Percentiles rank a stretch among this genome's conserved stretches.
Evolutionary conservation across 1,140 invertebrate species (phyloP).

Genomic region (Leptonema lineaticorne): DNA sequence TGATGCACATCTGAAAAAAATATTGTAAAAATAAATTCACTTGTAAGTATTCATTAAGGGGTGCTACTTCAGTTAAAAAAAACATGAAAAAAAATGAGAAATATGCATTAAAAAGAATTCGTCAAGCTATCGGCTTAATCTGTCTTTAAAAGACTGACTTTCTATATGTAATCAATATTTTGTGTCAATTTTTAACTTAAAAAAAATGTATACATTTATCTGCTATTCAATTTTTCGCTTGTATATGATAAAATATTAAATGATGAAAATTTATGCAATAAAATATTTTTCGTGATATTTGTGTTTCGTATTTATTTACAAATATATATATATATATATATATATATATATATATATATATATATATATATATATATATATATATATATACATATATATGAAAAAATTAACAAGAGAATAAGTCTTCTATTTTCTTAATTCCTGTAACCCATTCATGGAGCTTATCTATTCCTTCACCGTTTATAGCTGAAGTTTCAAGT

Average conservation of each 20-base stretch:
- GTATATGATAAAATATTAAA: constrained; percentile 5
- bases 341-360: too few relatives aligned
- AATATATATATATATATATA: background rate
- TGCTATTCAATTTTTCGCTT: constrained; percentile 6
- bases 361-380: too few relatives aligned
- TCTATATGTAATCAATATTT: constrained; percentile 6
- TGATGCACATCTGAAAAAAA: too few relatives aligned
- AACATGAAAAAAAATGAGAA: background rate
- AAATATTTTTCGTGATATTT: constrained; percentile 7
- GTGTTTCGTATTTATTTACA: background rate
- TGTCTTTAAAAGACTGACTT: constrained; percentile 16
- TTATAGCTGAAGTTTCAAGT: constrained; percentile 71
- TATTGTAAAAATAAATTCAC: too few relatives aligned
- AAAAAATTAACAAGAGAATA: too few relatives aligned
- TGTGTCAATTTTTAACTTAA: constrained; percentile 7
- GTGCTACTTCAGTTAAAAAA: background rate
- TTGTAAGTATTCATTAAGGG: background rate
- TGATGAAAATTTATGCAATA: constrained; percentile 3
- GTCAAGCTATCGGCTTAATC: constrained; percentile 10
- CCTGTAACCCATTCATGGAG: constrained; percentile 64
- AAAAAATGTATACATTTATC: background rate
- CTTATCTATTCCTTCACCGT: constrained; percentile 66
- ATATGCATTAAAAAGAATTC: background rate
- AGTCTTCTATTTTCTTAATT: constrained; percentile 41
- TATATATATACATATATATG: too few relatives aligned